Conservation (phyloP, 2,888 invertebrate species). For the Geophilus truncorum region DNA sequence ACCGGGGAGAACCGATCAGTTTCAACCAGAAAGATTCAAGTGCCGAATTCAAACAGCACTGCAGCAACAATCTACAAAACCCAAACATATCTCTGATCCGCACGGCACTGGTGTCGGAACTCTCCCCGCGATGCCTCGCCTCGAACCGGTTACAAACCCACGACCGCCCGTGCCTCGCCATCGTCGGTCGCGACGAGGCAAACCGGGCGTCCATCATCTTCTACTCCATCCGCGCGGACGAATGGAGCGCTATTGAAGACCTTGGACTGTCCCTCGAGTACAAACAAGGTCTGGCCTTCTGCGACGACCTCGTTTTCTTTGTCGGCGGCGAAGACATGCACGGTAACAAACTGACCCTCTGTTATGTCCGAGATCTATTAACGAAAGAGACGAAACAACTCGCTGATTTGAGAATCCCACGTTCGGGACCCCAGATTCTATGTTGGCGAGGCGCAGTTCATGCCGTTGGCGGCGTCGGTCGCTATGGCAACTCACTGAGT, state of each 20-base stretch:
- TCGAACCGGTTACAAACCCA: neutral
- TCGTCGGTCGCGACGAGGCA: conserved; percentile 28
- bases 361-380: neutral
- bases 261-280: conserved; percentile 28
- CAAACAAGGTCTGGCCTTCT: neutral
- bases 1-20: neutral
- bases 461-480: conserved; percentile 25
- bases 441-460: neutral
- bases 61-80: neutral
- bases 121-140: neutral
- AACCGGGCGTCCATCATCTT: conserved; percentile 31
- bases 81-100: neutral
- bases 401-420: neutral
- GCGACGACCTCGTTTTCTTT: conserved; percentile 20
- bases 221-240: neutral
- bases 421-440: neutral
- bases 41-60: neutral
- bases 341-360: neutral
- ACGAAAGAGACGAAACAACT: conserved; percentile 4
- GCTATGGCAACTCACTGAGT: conserved; percentile 8
- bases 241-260: conserved; percentile 9
- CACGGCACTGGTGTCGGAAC: neutral
- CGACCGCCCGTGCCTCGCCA: neutral
- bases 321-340: conserved; percentile 32
- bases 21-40: neutral